phyloP scores from a whole-genome alignment of 2,888 invertebrate genomes.

The Gymnoscelis rufifasciata region DNA sequence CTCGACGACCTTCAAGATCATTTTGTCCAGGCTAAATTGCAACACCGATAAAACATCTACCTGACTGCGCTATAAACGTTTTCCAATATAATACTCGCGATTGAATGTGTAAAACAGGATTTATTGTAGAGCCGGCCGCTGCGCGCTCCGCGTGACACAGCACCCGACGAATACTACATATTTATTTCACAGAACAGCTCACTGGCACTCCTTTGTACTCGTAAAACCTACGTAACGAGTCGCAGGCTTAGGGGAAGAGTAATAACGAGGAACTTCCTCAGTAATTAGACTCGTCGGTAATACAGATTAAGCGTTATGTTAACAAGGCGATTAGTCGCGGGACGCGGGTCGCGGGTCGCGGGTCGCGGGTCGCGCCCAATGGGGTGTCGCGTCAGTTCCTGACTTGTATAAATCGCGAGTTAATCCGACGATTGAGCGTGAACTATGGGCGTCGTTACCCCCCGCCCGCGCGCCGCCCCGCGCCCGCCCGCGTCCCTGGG shows the following conservation, averaged over 20 bases:
- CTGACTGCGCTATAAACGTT: no score
- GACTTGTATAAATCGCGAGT: constrained; percentile 64
- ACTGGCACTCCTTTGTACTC: no score
- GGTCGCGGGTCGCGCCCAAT: constrained; percentile 38
- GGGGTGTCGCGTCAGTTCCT: constrained; percentile 51
- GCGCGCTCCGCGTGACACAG: no score
- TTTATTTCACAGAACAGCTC: no score
- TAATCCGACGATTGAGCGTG: constrained; percentile 69
- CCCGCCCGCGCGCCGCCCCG: constrained; percentile 12
- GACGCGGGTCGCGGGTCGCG: constrained; percentile 44
- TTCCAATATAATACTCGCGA: no score
- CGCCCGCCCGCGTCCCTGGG: neutral
- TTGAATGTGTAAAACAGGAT: no score
- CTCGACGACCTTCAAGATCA: no score
- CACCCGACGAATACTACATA: no score
- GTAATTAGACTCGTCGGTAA: constrained; percentile 16
- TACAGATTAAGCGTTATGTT: constrained; percentile 41
- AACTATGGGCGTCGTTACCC: constrained; percentile 67
- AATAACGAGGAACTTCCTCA: neutral
- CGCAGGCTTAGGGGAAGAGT: neutral
- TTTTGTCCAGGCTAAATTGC: no score
- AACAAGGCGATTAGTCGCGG: constrained; percentile 45
- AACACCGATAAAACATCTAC: no score
- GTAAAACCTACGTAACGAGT: no score
- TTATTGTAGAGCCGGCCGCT: no score